Evolutionary conservation across 2,113 vertebrate species (phyloP), one percentile per base, ranked within the genome.

Genomic region (Triplophysa tibetana): DNA sequence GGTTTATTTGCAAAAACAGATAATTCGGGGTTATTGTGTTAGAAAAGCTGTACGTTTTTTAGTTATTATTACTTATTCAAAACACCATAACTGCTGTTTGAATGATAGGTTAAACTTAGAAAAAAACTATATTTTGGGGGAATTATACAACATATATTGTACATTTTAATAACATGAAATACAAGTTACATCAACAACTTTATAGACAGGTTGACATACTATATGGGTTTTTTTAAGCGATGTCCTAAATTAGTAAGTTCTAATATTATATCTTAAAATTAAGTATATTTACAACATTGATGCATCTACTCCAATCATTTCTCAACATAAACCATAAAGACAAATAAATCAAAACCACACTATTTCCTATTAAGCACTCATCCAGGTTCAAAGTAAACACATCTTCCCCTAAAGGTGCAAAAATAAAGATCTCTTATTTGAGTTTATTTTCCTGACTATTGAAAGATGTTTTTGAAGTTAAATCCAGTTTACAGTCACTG

Each of bases 251-350:
- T 0, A 17, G 5, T 54, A 38, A 38, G 6, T 38, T 38, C 33
- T 38, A 38, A 38, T 5, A 38, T 38, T 38, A 38, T 43, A 61
- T 8, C 16, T 61, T 45, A 48, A 13, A 50, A 48, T n/a, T 48
- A 48, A 12, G 16, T n/a, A 23, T 50, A 50, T 75, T 75, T 75
- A 63, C 58, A 75, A 75, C 50, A 72, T 38, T 19, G 2, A 58
- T 9, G n/a, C 54, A 58, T 58, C 19, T 58, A 58, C 16, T 6
- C 50, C 17, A 54, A 54, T 54, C 0, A 11, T 54, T 17, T 26
- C 19, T 43, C 2, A 56, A 58, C 1, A 0, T 41, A 26, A 75
- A 75, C 14, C 33, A 75, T 62, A 12, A 60, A 41, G 5, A n/a
- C 21, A 3, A 41, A 26, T 14, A 45, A 75, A 65, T 11, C 14